phyloP scores from a whole-genome alignment of 2,888 invertebrate genomes.

The Lottia gigantea region DNA sequence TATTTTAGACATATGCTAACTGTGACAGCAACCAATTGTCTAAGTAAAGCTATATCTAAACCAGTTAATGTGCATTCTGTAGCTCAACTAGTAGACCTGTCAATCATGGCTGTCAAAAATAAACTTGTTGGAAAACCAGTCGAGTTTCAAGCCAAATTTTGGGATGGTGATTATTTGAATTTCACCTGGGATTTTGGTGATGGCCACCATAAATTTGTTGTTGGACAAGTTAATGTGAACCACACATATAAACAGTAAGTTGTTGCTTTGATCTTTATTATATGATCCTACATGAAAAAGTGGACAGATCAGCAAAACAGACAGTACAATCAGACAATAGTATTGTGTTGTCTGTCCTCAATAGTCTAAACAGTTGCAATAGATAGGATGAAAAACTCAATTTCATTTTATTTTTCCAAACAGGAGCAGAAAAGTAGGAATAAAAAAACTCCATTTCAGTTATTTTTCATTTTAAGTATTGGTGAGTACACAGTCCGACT shows the following conservation, averaged over 20 bases:
- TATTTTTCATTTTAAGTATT: slow-evolving; percentile 46
- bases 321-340: too few species aligned
- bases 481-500: slow-evolving; percentile 58
- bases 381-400: too few species aligned
- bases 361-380: too few species aligned
- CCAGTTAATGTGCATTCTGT: slow-evolving; percentile 50
- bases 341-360: too few species aligned
- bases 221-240: slow-evolving; percentile 26
- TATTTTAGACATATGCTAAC: slow-evolving; percentile 49
- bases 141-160: slow-evolving; percentile 47
- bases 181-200: slow-evolving; percentile 66
- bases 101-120: slow-evolving; percentile 36
- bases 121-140: slow-evolving; percentile 47
- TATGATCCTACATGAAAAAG: too few species aligned
- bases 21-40: slow-evolving; percentile 55
- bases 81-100: slow-evolving; percentile 36
- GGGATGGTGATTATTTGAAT: slow-evolving; percentile 58
- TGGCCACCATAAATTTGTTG: slow-evolving; percentile 34
- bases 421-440: too few species aligned
- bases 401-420: too few species aligned
- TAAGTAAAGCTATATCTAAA: slow-evolving; percentile 51
- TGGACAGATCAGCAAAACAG: too few species aligned
- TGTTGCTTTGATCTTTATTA: neutral
- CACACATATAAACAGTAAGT: slow-evolving; percentile 49
- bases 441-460: too few species aligned